Conservation (phyloP, 1,140 invertebrate species). For the Pygmarrhopalites habei region DNA sequence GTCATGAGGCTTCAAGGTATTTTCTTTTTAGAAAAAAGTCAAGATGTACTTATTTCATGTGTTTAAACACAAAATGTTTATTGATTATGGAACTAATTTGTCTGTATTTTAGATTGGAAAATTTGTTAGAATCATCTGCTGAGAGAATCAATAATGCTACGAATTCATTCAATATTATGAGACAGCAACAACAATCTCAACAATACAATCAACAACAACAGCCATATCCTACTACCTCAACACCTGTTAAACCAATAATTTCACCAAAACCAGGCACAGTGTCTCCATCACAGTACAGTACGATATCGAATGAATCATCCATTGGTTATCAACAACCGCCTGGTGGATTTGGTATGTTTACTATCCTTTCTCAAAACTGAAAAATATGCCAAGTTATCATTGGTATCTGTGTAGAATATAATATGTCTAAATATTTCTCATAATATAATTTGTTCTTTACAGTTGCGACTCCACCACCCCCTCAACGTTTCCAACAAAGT, state of each 20-base stretch:
- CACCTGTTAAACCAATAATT: slow-evolving; percentile 32
- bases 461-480: slow-evolving; percentile 18
- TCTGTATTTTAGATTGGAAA: slow-evolving; percentile 38
- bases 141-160: slow-evolving; percentile 38
- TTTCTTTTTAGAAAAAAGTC: background rate
- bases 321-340: slow-evolving; percentile 16
- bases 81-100: too few relatives aligned
- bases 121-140: slow-evolving; percentile 40
- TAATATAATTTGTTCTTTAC: too few relatives aligned
- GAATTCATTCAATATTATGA: slow-evolving; percentile 38
- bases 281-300: slow-evolving; percentile 30
- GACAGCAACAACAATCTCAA: slow-evolving; percentile 19
- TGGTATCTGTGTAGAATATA: too few relatives aligned
- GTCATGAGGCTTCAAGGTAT: slow-evolving; percentile 33
- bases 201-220: slow-evolving; percentile 12
- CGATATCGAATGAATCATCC: slow-evolving; percentile 32
- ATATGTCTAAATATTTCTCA: too few relatives aligned
- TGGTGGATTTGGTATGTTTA: too few relatives aligned
- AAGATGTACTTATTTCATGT: slow-evolving; percentile 3
- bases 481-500: background rate
- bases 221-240: slow-evolving; percentile 19
- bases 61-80: too few relatives aligned
- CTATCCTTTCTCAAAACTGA: too few relatives aligned
- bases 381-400: too few relatives aligned
- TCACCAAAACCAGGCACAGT: slow-evolving; percentile 33